Evolutionary conservation across 30 jellyfish, hydroid and myxozoan species (phyloP), one percentile per base, ranked within the genome.

Genomic region (Calvadosia cruxmelitensis): DNA sequence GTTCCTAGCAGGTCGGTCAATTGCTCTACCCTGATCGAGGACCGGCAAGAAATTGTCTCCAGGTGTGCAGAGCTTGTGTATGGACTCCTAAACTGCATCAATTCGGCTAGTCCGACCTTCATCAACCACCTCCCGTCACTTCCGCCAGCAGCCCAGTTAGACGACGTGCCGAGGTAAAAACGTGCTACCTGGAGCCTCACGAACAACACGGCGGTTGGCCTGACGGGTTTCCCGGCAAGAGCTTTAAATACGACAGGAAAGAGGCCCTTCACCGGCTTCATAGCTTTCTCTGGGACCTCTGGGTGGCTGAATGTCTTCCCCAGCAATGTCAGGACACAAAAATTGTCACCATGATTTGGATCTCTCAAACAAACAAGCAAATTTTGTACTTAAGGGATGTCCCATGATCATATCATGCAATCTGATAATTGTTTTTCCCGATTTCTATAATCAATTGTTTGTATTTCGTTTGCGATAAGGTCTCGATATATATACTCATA

Each of bases 161-260:
- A 68, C 31, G 77, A 68, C 31, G 13, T 23, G 29, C 77, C 77
- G 77, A 68, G 28, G 25, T 68, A 13, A 20, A 7, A 34, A 35
- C 16, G n/a, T 70, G 71, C 13, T 32, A 32, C 13, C 29, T 32
- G 3, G 30, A 68, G 50, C 73, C 36, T 25, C 13, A 33, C 16
- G 36, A 26, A 3, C 69, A 2, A 28, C 33, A 68, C 16, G 70
- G 33, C 15, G 30, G 71, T 28, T 27, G 77, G n/a, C 5, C 25
- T 2, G 77, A 15, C 71, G 30, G 77, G 5, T 32, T 34, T 13
- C 70, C 71, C 3, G 3, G 34, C 7, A 71, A 68, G 71, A 68
- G 33, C 2, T 68, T 12, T 13, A 33, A 68, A 34, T 20, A 31
- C 29, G 31, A 28, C 3, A 30, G 77, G 25, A 28, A 28, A 5